These are phyloP conservation scores for Notocelia uddmanniana DNA, from an alignment of 2,888 invertebrate species.

Conservation along the genomic window DNA sequence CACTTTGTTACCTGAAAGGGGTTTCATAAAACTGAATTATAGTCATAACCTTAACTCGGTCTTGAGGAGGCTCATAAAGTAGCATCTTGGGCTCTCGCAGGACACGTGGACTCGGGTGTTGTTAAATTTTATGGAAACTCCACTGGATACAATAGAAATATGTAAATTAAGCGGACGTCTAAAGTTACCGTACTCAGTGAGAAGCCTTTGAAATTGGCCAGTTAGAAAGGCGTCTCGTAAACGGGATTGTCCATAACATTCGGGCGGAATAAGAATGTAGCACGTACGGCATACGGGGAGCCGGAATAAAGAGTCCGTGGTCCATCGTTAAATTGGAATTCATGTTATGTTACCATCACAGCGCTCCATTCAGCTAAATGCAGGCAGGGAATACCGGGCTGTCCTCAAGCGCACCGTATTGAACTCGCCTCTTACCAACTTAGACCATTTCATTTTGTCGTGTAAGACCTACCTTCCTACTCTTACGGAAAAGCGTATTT, in stretches of 20 bases:
- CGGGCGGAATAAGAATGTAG: constrained; percentile 59
- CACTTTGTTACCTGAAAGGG: constrained; percentile 82
- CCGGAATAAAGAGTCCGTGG: constrained; percentile 47
- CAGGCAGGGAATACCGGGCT: constrained; percentile 54
- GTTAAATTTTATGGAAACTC: constrained; percentile 82
- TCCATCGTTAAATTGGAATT: constrained; percentile 68
- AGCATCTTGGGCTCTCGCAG: constrained; percentile 77
- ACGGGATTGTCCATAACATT: constrained; percentile 56
- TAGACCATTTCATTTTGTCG: constrained; percentile 36
- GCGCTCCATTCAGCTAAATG: constrained; percentile 67
- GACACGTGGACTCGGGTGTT: constrained; percentile 77
- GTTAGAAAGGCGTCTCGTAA: constrained; percentile 55
- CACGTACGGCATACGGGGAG: constrained; percentile 50
- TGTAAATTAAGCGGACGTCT: constrained; percentile 73
- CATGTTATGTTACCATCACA: constrained; percentile 64
- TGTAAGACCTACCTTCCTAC: constrained; percentile 15
- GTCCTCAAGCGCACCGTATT: constrained; percentile 54
- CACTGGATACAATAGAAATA: constrained; percentile 76
- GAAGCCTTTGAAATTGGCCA: constrained; percentile 61
- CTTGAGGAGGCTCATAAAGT: constrained; percentile 80
- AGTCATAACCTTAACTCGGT: constrained; percentile 81
- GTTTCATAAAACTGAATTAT: constrained; percentile 85
- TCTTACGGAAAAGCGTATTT: constrained; percentile 28
- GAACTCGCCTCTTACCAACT: constrained; percentile 32
- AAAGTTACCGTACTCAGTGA: constrained; percentile 57